A percentile compares a stretch with the other conserved stretches of the same genome.
These are phyloP conservation scores for Saccopteryx leptura DNA, from an alignment of 2,113 vertebrate species.

Conservation along the genomic window DNA sequence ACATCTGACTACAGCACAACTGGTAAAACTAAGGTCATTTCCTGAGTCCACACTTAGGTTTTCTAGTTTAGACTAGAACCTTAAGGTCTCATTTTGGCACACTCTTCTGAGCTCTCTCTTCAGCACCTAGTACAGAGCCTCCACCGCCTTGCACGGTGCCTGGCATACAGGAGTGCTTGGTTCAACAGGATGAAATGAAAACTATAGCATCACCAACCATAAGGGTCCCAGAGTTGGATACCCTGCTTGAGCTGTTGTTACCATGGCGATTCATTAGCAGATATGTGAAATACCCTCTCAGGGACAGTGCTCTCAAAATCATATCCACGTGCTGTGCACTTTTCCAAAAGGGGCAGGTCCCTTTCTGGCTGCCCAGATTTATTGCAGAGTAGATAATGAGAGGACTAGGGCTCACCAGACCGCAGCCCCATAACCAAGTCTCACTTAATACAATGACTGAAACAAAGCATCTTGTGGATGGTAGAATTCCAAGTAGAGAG, in stretches of 20 bases:
- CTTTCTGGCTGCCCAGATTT: not conserved
- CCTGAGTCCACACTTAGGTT: not conserved
- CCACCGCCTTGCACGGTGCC: not conserved
- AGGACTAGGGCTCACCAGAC: not conserved
- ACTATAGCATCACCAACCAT: not conserved
- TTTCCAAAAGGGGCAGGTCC: not conserved
- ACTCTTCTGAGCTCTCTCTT: not conserved
- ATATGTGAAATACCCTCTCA: not conserved
- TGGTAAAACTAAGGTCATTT: not conserved
- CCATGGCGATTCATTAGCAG: not conserved
- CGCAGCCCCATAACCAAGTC: not conserved
- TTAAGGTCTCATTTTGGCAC: not conserved
- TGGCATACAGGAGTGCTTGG: not conserved
- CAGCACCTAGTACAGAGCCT: not conserved
- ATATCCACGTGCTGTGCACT: not conserved
- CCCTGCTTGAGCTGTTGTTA: not conserved
- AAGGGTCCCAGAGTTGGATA: not conserved
- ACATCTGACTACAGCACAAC: not conserved
- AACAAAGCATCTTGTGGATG: not conserved
- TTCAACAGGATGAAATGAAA: not conserved
- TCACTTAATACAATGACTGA: not conserved
- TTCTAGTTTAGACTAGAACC: constrained; percentile 16
- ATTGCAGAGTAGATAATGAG: not conserved
- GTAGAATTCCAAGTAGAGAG: not conserved
- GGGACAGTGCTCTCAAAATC: not conserved